Evolutionary conservation across 1,140 invertebrate genomes (phyloP).

Genomic region (Musca vetustissima): DNA sequence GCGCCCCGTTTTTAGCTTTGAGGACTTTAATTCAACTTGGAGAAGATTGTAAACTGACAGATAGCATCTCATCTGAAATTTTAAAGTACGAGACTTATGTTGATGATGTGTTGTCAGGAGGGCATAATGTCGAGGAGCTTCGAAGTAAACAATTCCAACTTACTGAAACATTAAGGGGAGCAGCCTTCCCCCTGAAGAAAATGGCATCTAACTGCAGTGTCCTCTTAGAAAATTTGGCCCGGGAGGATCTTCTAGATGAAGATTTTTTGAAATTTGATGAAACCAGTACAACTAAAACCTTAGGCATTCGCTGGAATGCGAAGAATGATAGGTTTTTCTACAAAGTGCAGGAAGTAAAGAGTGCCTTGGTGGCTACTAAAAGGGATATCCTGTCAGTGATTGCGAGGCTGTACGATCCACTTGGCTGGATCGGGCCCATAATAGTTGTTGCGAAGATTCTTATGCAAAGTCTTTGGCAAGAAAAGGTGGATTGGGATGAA

Average conservation of each 20-base stretch:
- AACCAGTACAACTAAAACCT: background rate
- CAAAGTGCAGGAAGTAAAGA: background rate
- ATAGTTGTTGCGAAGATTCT: background rate
- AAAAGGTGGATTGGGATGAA: background rate
- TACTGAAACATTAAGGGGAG: background rate
- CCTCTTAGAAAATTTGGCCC: background rate
- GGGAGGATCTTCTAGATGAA: background rate
- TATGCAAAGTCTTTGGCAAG: background rate
- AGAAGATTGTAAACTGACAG: background rate
- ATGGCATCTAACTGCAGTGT: background rate
- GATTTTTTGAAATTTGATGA: background rate
- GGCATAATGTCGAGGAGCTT: background rate
- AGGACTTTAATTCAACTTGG: background rate
- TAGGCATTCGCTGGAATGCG: background rate
- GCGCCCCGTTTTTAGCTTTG: slow-evolving; percentile 9
- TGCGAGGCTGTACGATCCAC: background rate
- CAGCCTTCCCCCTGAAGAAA: background rate
- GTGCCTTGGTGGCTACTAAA: background rate
- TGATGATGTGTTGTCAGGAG: slow-evolving; percentile 16
- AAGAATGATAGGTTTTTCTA: background rate
- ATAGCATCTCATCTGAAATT: background rate
- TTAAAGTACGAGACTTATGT: background rate
- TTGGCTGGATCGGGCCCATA: slow-evolving; percentile 3
- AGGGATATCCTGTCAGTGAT: background rate
- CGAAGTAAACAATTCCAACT: background rate